Conservation (phyloP, 2,888 invertebrate species). For the Clusia tigrina region DNA sequence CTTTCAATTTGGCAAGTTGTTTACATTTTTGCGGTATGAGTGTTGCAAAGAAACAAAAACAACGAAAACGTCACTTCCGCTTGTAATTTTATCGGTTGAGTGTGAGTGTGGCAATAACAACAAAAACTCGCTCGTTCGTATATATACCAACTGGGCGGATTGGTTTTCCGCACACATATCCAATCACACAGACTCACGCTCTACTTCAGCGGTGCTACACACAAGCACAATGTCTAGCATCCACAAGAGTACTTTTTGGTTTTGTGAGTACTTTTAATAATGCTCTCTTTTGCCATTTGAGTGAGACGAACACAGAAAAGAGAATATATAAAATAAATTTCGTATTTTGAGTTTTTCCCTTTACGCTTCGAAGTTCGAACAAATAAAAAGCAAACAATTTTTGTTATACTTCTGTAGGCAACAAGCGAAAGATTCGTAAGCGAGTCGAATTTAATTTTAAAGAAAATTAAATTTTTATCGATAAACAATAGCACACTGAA, state of each 20-base stretch:
- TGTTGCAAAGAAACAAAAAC: background rate
- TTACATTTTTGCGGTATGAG: conserved; percentile 23
- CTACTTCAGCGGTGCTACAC: background rate
- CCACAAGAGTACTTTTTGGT: conserved; percentile 12
- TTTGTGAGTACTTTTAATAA: conserved; percentile 1
- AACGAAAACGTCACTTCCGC: conserved; percentile 35
- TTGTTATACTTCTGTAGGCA: too few species aligned
- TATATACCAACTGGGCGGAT: conserved; percentile 8
- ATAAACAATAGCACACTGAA: too few species aligned
- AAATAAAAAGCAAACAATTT: too few species aligned
- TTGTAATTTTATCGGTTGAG: conserved; percentile 13
- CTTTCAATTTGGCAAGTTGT: conserved; percentile 30
- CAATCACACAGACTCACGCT: conserved; percentile 13
- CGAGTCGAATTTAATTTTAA: too few species aligned
- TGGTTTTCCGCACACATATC: conserved; percentile 10
- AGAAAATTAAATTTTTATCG: too few species aligned
- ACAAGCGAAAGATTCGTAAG: too few species aligned
- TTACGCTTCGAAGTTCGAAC: too few species aligned
- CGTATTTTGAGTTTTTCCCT: too few species aligned
- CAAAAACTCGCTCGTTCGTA: background rate
- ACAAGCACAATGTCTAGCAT: conserved; percentile 25
- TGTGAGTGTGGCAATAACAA: background rate
- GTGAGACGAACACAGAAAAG: too few species aligned
- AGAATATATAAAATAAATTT: too few species aligned
- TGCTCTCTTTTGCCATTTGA: too few species aligned